These are phyloP conservation scores for Smittia sp. DNA, from an alignment of 2,888 invertebrate species.

Conservation along the genomic window DNA sequence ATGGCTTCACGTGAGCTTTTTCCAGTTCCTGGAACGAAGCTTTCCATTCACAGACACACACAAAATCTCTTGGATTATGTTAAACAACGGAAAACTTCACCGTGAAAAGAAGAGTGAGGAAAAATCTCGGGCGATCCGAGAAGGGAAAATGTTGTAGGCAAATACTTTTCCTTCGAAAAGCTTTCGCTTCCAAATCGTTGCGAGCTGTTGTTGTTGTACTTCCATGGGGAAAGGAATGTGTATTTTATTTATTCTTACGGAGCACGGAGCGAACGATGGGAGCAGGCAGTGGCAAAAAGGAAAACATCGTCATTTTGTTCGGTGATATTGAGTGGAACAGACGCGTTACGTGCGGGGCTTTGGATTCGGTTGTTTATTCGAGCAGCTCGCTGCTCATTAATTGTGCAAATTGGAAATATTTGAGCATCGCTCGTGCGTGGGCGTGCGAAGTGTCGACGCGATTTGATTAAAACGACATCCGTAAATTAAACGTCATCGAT, in stretches of 20 bases:
- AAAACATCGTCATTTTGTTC: conserved; percentile 38
- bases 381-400: not conserved
- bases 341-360: conserved; percentile 25
- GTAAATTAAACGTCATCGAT: not conserved
- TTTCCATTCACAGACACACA: not conserved
- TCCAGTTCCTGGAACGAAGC: not conserved
- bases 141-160: not conserved
- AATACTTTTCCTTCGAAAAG: not conserved
- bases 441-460: not conserved
- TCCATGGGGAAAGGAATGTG: conserved; percentile 23
- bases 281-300: not conserved
- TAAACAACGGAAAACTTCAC: not conserved
- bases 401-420: not conserved
- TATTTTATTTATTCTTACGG: conserved; percentile 10
- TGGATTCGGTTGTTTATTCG: not conserved
- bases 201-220: conserved; percentile 8
- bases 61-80: too few species aligned
- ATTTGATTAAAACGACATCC: not conserved
- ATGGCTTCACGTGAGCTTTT: not conserved
- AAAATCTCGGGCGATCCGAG: not conserved
- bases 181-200: not conserved
- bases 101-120: not conserved
- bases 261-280: conserved; percentile 10
- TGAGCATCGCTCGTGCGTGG: not conserved
- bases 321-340: conserved; percentile 17